Percentiles rank a stretch among this genome's conserved stretches.
These are phyloP conservation scores for Notamacropus eugenii DNA, from an alignment of 2,797 vertebrate species.

Conservation along the genomic window DNA sequence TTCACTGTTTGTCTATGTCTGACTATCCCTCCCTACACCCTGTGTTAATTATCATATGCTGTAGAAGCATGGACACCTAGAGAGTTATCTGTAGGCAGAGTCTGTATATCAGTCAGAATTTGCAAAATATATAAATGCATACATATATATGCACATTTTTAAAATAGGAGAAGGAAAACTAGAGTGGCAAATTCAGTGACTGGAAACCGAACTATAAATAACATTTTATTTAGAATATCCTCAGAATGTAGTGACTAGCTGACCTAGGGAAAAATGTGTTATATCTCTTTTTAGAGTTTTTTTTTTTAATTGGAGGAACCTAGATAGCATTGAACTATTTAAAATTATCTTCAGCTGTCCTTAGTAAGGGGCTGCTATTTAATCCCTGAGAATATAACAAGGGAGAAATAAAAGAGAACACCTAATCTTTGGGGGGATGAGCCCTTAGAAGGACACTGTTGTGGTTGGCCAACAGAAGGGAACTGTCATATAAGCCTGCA, in stretches of 20 bases:
- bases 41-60: conserved; percentile 50
- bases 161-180: conserved; percentile 18
- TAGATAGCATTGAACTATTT: conserved; percentile 47
- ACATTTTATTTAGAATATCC: conserved; percentile 70
- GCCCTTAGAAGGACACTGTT: conserved; percentile 51
- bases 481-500: conserved; percentile 53
- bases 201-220: conserved; percentile 70
- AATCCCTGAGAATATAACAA: neutral
- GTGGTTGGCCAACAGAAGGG: conserved; percentile 52
- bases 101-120: conserved; percentile 41
- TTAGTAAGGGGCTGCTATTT: conserved; percentile 57
- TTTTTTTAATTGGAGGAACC: conserved; percentile 60
- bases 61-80: conserved; percentile 16
- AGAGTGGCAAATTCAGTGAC: conserved; percentile 36
- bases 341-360: conserved; percentile 19
- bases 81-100: neutral
- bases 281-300: conserved; percentile 12
- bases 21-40: neutral
- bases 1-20: conserved; percentile 29
- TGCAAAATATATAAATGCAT: conserved; percentile 12
- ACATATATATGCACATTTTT: neutral
- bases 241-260: conserved; percentile 67
- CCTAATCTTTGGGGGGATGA: conserved; percentile 69
- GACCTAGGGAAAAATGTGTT: conserved; percentile 43
- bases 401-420: conserved; percentile 41